Evolutionary conservation across 2,888 invertebrate species (phyloP).

Genomic region (Lasioglossum malachurum): DNA sequence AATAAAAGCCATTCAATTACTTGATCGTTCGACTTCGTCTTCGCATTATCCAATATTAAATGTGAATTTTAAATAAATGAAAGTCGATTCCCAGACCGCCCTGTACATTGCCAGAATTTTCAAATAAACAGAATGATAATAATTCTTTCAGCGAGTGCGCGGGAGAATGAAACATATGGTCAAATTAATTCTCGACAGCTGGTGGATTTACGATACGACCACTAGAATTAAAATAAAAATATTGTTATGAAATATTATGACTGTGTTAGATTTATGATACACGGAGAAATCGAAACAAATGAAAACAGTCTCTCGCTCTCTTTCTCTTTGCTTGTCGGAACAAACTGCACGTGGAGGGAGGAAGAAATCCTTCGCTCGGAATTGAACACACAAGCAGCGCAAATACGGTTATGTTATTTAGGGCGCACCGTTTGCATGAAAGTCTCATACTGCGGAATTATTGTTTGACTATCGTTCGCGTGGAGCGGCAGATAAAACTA

Average conservation of each 20-base stretch:
- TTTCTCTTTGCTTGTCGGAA: not conserved
- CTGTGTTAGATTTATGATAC: not conserved
- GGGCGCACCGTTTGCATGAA: constrained; percentile 9
- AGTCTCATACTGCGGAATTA: constrained; percentile 25
- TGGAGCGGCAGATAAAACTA: constrained; percentile 35
- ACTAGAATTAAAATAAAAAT: not conserved
- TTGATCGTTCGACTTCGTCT: not conserved
- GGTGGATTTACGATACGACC: not conserved
- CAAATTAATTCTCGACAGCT: not conserved
- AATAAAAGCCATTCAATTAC: not conserved
- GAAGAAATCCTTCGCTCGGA: not conserved
- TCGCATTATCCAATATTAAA: not conserved
- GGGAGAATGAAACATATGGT: not conserved
- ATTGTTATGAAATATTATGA: not conserved
- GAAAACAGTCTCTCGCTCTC: not conserved
- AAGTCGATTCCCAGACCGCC: not conserved
- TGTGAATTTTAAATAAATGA: no score
- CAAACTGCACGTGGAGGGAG: not conserved
- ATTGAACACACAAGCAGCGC: not conserved
- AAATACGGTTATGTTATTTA: constrained; percentile 15
- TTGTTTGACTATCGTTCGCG: constrained; percentile 39
- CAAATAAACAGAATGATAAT: not conserved
- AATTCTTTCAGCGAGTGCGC: not conserved
- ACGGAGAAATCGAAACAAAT: not conserved
- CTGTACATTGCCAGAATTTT: not conserved